Percentiles rank a stretch among this genome's conserved stretches.
Conservation (phyloP, 2,113 vertebrate genomes). For the Apaloderma vittatum region DNA sequence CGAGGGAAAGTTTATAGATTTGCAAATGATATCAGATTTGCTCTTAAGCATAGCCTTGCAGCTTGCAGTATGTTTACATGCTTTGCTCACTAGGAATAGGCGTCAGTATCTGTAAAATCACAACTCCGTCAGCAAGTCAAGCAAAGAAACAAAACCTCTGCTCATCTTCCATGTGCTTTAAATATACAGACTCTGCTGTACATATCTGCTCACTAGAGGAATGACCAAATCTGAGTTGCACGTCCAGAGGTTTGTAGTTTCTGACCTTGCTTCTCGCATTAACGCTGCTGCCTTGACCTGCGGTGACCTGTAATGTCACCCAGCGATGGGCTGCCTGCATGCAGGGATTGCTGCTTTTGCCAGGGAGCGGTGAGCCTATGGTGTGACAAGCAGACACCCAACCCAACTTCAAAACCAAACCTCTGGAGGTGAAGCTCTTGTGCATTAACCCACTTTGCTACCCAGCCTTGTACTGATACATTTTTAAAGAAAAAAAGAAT, state of each 20-base stretch:
- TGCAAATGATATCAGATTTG: not conserved
- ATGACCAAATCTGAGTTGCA: not conserved
- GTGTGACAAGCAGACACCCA: not conserved
- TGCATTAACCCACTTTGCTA: conserved; percentile 22
- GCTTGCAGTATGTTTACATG: fast-evolving
- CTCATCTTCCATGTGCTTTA: not conserved
- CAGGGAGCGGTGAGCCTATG: not conserved
- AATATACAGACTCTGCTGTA: not conserved
- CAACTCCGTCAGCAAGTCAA: not conserved
- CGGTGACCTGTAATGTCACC: not conserved
- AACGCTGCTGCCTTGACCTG: not conserved
- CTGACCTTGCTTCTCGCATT: fast-evolving
- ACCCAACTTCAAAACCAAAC: not conserved
- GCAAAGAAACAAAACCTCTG: not conserved
- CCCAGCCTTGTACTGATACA: not conserved
- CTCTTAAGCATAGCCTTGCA: not conserved
- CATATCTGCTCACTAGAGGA: not conserved
- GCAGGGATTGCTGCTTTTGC: not conserved
- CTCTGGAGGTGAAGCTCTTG: not conserved
- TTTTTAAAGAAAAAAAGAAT: not conserved
- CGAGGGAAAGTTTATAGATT: not conserved
- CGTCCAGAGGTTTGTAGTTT: not conserved
- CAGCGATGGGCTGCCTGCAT: not conserved
- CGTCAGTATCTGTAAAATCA: not conserved
- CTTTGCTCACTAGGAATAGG: not conserved